Evolutionary conservation across 2,797 vertebrate genomes (phyloP).

Genomic region (Sebastes matsubarae): DNA sequence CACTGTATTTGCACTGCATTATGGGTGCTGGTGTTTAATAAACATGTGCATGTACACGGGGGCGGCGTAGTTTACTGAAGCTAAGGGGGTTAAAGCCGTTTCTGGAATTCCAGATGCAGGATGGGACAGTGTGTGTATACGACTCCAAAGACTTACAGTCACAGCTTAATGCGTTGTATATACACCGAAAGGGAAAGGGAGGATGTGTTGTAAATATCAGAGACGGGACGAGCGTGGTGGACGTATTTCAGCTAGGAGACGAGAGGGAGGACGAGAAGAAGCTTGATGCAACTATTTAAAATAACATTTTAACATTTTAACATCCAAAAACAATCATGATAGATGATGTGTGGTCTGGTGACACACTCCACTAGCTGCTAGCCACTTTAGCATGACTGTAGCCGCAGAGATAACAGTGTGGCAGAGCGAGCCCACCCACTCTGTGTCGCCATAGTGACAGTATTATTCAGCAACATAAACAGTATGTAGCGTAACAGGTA

Average conservation of each 20-base stretch:
- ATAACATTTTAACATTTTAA: neutral
- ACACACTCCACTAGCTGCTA: neutral
- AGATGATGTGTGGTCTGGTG: neutral
- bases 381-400: neutral
- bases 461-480: neutral
- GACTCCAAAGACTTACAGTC: neutral
- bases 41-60: conserved; percentile 12
- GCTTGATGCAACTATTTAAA: no score
- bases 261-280: neutral
- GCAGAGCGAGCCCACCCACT: neutral
- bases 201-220: conserved; percentile 5
- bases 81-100: neutral
- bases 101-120: conserved; percentile 1
- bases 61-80: conserved; percentile 25
- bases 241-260: neutral
- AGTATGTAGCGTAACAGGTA: neutral
- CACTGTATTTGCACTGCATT: conserved; percentile 22
- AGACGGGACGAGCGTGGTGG: neutral
- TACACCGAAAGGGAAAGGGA: neutral
- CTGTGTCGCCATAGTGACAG: neutral
- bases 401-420: neutral
- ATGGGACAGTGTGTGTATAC: conserved; percentile 20
- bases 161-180: conserved; percentile 2
- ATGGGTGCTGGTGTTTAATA: conserved; percentile 43
- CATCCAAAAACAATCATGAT: neutral